Conservation (phyloP, 2,113 vertebrate genomes). For the Tretioscincus oriximinensis region DNA sequence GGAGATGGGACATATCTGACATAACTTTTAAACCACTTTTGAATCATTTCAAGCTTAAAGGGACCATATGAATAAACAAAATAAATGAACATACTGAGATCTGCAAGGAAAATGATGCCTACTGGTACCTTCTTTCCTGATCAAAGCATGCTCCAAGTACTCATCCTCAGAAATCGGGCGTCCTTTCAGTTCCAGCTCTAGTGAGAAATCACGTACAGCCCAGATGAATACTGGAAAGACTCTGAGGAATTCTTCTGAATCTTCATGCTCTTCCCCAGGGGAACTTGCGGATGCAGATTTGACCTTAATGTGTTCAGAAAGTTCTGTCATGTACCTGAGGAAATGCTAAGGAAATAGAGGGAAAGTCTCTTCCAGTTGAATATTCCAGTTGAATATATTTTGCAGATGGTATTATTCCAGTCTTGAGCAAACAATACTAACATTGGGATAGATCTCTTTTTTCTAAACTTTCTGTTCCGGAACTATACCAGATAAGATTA, state of each 20-base stretch:
- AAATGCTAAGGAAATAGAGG: conserved; percentile 50
- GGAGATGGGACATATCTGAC: too few species aligned
- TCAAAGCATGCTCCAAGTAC: conserved; percentile 64
- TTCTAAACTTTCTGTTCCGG: too few species aligned
- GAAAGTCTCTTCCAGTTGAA: too few species aligned
- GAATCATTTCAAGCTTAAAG: too few species aligned
- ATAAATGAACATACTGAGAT: neutral
- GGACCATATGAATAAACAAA: too few species aligned
- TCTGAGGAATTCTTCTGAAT: conserved; percentile 50
- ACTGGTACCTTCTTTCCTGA: conserved; percentile 49
- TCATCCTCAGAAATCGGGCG: conserved; percentile 53
- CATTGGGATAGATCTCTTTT: too few species aligned
- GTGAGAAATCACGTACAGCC: conserved; percentile 69
- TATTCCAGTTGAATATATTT: too few species aligned
- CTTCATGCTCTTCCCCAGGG: neutral
- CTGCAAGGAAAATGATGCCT: neutral
- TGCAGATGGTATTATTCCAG: too few species aligned
- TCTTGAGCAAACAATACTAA: too few species aligned
- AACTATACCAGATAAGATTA: too few species aligned
- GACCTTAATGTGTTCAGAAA: conserved; percentile 67
- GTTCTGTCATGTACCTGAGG: conserved; percentile 66
- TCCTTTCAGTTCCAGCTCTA: conserved; percentile 48
- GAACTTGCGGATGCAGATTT: conserved; percentile 37
- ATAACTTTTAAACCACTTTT: too few species aligned
- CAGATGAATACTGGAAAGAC: conserved; percentile 75